Conservation (phyloP, 1,140 invertebrate genomes). For the Lordiphosa mommai region DNA sequence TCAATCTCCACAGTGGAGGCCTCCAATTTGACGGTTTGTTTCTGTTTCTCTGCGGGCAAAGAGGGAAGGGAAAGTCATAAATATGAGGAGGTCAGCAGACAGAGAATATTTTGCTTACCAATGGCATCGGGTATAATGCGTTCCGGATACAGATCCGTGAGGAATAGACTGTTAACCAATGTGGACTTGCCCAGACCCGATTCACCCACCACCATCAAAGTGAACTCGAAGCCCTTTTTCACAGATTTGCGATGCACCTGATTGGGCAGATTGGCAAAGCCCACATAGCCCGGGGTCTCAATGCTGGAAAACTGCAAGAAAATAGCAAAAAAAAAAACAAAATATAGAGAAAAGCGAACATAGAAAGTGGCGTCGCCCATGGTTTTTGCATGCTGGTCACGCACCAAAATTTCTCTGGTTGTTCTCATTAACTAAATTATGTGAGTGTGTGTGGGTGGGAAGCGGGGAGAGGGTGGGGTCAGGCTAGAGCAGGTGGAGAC, state of each 20-base stretch:
- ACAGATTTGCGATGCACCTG: conserved; percentile 98
- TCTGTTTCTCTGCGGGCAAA: conserved; percentile 86
- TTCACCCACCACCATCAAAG: conserved; percentile 98
- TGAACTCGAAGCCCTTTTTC: conserved; percentile 99
- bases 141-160: conserved; percentile 96
- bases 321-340: background rate
- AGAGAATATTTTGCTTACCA: conserved; percentile 82
- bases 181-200: conserved; percentile 99
- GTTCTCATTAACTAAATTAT: background rate
- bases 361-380: conserved; percentile 1
- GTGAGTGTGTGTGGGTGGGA: no score
- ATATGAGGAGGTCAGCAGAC: background rate
- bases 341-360: conserved; percentile 1
- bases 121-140: conserved; percentile 91
- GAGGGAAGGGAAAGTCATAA: background rate
- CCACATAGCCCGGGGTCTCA: conserved; percentile 93
- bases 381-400: background rate
- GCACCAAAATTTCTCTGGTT: conserved; percentile 9
- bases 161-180: conserved; percentile 97
- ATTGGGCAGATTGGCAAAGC: conserved; percentile 96
- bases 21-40: conserved; percentile 93
- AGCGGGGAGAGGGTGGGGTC: no score
- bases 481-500: no score
- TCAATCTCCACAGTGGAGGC: conserved; percentile 97
- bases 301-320: conserved; percentile 86